Evolutionary conservation across 1,140 invertebrate genomes (phyloP), one percentile per base, ranked within the genome.

Genomic region (Homarus americanus): DNA sequence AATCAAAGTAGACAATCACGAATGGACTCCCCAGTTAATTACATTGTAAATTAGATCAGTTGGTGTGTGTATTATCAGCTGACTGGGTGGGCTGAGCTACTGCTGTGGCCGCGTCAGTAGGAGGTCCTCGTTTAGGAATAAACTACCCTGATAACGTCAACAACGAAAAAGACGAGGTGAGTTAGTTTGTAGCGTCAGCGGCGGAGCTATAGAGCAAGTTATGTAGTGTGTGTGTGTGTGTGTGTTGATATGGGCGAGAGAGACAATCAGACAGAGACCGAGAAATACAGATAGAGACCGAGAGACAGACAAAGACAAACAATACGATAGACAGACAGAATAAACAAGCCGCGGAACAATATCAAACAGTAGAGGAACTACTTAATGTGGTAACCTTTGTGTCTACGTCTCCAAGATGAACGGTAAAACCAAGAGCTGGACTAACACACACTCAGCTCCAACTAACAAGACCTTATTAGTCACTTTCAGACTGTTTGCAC

Each of bases 1-100:
- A 69, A 69, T 69, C 63, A 28, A 69, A 58, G 53, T 58, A 58
- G 53, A 58, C 24, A 58, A 58, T 58, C 53, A 58, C 53, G 53
- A 58, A 7, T 69, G 12, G 63, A 69, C 10, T 69, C 9, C 28
- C 63, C 9, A 32, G 63, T 32, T 69, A 69, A 69, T 69, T 24
- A 69, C 7, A 28, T 28, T 10, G 32, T 69, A 69, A 15, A 69
- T 69, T 32, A 69, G 63, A 9, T 4, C 5, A 32, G 5, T 7
- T 7, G n/a, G 10, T 10, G 63, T 28, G 32, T 69, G 63, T 24
- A 32, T 69, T 69, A 32, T 32, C 63, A 32, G 63, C 5, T 7
- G n/a, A 2, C 17, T 69, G 63, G 63, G n/a, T 4, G 63, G 63
- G 5, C 28, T 10, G 63, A 69, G 63, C 9, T 32, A 28, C 63